These are phyloP conservation scores for Mythimna albipuncta DNA, from an alignment of 2,888 invertebrate species.

Conservation along the genomic window DNA sequence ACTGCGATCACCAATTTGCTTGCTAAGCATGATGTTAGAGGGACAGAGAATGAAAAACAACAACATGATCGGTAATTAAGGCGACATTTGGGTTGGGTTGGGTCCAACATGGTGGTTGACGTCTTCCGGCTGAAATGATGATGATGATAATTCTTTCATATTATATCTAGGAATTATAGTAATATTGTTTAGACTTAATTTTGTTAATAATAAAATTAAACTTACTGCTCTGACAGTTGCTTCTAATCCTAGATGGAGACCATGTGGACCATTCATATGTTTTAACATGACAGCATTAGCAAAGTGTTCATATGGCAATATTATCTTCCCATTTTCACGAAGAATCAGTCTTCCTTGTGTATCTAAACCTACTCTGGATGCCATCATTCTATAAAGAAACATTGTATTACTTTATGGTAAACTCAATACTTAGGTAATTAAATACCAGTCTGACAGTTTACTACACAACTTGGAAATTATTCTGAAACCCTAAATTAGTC, in stretches of 20 bases:
- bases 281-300: constrained; percentile 97
- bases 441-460: background rate
- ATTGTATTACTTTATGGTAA: background rate
- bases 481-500: background rate
- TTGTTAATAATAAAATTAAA: constrained; percentile 53
- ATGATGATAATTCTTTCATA: background rate
- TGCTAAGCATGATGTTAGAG: no score
- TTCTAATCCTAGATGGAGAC: constrained; percentile 95
- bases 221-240: constrained; percentile 95
- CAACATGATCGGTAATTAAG: no score
- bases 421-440: background rate
- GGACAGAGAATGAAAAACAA: no score
- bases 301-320: constrained; percentile 97
- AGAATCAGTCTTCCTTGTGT: constrained; percentile 95
- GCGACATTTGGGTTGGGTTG: no score
- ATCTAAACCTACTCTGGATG: constrained; percentile 95
- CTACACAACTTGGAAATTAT: background rate
- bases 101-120: no score
- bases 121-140: no score
- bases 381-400: constrained; percentile 93
- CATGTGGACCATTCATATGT: constrained; percentile 97
- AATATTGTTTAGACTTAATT: background rate
- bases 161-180: background rate
- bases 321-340: constrained; percentile 96
- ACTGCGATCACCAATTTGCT: no score